Evolutionary conservation across 2,113 vertebrate species (phyloP).

Genomic region (Nyctereutes procyonoides): DNA sequence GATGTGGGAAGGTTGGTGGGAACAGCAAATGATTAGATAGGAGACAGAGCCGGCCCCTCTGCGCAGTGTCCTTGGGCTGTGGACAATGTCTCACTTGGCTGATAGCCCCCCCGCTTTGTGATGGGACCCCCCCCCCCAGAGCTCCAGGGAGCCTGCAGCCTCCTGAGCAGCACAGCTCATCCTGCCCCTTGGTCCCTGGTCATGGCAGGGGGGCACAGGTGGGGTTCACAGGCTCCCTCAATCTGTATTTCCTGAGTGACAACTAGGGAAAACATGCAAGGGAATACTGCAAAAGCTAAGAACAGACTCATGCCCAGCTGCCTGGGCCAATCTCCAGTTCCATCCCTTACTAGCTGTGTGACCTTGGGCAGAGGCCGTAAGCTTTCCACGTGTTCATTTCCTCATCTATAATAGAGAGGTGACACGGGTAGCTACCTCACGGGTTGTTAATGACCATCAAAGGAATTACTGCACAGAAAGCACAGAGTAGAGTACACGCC

Average conservation of each 20-base stretch:
- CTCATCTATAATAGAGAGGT: rapidly evolving
- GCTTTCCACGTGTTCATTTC: neutral
- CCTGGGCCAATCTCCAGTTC: neutral
- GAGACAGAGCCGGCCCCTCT: too few relatives aligned
- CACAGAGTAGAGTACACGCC: rapidly evolving
- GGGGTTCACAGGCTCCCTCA: too few relatives aligned
- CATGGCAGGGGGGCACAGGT: rapidly evolving
- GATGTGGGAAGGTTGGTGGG: rapidly evolving
- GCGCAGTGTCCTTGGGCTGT: rapidly evolving
- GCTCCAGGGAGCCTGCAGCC: neutral
- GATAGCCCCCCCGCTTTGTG: too few relatives aligned
- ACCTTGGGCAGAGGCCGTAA: neutral
- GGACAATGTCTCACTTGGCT: neutral
- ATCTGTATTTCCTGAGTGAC: rapidly evolving
- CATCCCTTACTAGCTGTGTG: rapidly evolving
- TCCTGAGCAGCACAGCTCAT: neutral
- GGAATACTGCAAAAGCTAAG: neutral
- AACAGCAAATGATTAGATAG: too few relatives aligned
- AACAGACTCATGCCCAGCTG: neutral
- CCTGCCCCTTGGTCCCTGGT: neutral
- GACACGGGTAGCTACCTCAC: rapidly evolving
- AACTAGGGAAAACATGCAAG: rapidly evolving
- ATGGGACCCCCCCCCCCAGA: rapidly evolving
- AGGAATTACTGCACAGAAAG: rapidly evolving
- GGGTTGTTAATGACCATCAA: rapidly evolving